Evolutionary conservation across 2,113 vertebrate genomes (phyloP).

Genomic region (Zeus faber): DNA sequence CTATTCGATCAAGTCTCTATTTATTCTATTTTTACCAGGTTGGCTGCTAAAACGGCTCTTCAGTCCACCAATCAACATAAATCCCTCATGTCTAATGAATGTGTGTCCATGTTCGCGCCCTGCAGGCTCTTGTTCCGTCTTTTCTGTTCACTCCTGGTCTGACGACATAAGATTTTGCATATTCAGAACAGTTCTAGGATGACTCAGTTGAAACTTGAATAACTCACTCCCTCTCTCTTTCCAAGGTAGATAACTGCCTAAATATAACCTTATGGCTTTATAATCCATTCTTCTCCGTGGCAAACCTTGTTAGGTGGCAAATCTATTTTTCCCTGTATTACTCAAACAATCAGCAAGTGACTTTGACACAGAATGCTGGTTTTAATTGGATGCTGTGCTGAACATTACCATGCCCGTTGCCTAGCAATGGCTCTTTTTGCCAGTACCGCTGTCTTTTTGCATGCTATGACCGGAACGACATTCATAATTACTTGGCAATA

Average conservation of each 20-base stretch:
- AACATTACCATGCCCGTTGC: slow-evolving; percentile 61
- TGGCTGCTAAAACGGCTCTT: too few species aligned
- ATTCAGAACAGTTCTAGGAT: too few species aligned
- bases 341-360: slow-evolving; percentile 67
- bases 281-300: slow-evolving; percentile 49
- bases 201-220: too few species aligned
- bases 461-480: slow-evolving; percentile 51
- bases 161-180: too few species aligned
- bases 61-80: too few species aligned
- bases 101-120: too few species aligned
- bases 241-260: slow-evolving; percentile 13
- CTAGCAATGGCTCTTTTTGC: slow-evolving; percentile 65
- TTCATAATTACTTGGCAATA: slow-evolving; percentile 68
- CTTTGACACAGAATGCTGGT: slow-evolving; percentile 50
- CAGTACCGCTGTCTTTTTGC: slow-evolving; percentile 46
- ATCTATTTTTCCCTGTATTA: slow-evolving; percentile 57
- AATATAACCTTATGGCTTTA: slow-evolving; percentile 1
- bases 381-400: slow-evolving; percentile 67
- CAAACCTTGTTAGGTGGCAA: slow-evolving; percentile 52
- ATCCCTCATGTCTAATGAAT: too few species aligned
- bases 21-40: too few species aligned
- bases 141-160: too few species aligned
- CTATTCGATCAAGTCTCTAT: too few species aligned
- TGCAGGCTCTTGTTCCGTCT: too few species aligned
- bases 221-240: not conserved